Evolutionary conservation across 2,797 vertebrate genomes (phyloP).

Genomic region (Rhinogobio ventralis): DNA sequence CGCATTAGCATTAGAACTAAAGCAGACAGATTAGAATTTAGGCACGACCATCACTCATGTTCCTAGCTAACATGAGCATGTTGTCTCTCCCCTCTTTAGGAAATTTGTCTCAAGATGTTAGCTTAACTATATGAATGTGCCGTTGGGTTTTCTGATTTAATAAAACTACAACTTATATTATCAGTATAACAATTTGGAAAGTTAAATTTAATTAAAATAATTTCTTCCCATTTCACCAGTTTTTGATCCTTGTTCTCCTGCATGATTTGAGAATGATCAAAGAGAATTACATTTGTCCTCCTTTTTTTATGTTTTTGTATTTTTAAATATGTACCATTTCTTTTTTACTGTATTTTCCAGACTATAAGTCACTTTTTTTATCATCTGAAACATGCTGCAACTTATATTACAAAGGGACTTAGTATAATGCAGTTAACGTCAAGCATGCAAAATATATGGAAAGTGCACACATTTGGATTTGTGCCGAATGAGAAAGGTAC

Average conservation of each 20-base stretch:
- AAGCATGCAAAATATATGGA: background rate
- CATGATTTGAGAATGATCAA: background rate
- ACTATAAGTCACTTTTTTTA: background rate
- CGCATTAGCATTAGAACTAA: slow-evolving; percentile 75
- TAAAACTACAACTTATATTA: background rate
- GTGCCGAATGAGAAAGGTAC: background rate
- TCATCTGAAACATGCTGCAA: background rate
- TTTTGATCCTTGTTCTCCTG: background rate
- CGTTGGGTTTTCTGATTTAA: too few relatives aligned
- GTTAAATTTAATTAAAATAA: background rate
- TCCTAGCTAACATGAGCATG: background rate
- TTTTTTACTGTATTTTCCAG: background rate
- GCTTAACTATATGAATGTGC: background rate
- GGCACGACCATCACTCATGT: slow-evolving; percentile 68
- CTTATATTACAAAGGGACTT: background rate
- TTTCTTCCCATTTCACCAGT: background rate
- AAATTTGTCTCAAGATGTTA: background rate
- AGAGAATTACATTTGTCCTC: background rate
- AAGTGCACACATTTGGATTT: background rate
- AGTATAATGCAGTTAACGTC: background rate
- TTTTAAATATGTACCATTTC: background rate
- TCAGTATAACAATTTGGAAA: background rate
- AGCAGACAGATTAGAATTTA: slow-evolving; percentile 75
- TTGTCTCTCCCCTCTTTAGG: background rate
- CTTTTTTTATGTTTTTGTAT: background rate